Base-by-base conservation (phyloP, 2,113 vertebrate species). In the Cynocephalus volans region DNA sequence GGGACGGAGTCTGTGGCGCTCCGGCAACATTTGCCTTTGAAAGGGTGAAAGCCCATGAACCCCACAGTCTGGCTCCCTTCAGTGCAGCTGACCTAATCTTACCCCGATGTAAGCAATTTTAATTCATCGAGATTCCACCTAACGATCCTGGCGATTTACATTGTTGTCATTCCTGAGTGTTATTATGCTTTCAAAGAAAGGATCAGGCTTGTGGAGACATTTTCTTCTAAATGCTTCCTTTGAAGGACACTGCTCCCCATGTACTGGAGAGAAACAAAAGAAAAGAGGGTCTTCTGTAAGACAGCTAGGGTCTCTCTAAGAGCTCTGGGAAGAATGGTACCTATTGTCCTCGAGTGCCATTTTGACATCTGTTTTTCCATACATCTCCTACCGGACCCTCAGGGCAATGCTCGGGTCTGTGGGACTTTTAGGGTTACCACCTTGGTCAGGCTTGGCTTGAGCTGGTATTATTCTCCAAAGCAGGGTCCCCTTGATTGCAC, bases 131-230 rank as follows among this genome's bases (percentile, higher is more conserved):
- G 97, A 95, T 91, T 95, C 82, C 8, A 0, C 89, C 96, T 97
- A 97, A 96, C 96, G 94, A 96, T 97, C 58, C 72, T 90, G 54
- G 92, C 12, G 23, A 97, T 98, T 98, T 98, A 90, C 98, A 95
- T 93, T 97, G 93, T 54, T 98, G 56, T 86, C 95, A 81, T 98
- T 98, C 93, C 85, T 85, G 79, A 83, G 69, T 3, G 19, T 81
- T 91, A 97, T 94, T 98, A 92, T 92, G 94, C 96, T 98, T 98
- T 98, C 94, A 98, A 97, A 96, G 97, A 96, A 88, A 88, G 92
- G 21, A 97, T 97, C 90, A n/a, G 31, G 0, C 92, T 88, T 77
- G 93, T 65, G 19, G 89, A 91, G 88, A 96, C 77, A 4, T 45
- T 97, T 95, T 93, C 17, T 65, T 96, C 90, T 93, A 89, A 92